Evolutionary conservation across 2,888 invertebrate species (phyloP).

Genomic region (Cotesia congregata): DNA sequence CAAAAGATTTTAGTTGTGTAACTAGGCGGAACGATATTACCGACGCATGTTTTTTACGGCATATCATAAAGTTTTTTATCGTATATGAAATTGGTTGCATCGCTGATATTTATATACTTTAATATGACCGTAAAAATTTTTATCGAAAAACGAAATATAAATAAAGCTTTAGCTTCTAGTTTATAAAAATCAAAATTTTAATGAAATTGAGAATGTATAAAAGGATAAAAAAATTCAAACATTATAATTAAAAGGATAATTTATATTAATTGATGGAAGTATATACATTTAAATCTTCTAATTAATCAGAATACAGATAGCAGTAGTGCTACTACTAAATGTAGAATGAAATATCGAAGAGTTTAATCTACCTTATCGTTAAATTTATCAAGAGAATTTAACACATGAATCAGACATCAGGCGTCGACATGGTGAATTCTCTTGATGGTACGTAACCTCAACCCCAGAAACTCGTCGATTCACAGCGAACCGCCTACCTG

Average conservation of each 20-base stretch:
- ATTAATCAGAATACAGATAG: constrained; percentile 1
- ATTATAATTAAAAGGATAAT: no score
- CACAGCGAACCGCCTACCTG: constrained; percentile 39
- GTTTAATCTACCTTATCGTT: constrained; percentile 1
- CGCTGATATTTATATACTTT: not conserved
- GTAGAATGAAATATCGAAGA: not conserved
- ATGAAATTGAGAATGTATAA: no score
- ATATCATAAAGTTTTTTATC: constrained; percentile 37
- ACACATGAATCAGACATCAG: constrained; percentile 32
- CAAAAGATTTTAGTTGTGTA: constrained; percentile 24
- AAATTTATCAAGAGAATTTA: constrained; percentile 18
- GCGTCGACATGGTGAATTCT: constrained; percentile 44
- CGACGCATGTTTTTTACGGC: constrained; percentile 49
- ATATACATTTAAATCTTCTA: not conserved
- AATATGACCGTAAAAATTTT: not conserved
- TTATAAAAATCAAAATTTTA: no score
- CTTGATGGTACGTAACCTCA: constrained; percentile 32
- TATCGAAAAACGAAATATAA: no score
- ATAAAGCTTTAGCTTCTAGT: no score
- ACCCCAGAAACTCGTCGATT: constrained; percentile 35
- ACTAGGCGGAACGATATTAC: constrained; percentile 18
- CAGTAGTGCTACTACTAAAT: not conserved
- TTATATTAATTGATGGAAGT: constrained; percentile 19
- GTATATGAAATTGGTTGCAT: constrained; percentile 49
- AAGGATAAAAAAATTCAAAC: no score